phyloP scores from a whole-genome alignment of 2,113 vertebrate genomes.

The Clarias macrocephalus region DNA sequence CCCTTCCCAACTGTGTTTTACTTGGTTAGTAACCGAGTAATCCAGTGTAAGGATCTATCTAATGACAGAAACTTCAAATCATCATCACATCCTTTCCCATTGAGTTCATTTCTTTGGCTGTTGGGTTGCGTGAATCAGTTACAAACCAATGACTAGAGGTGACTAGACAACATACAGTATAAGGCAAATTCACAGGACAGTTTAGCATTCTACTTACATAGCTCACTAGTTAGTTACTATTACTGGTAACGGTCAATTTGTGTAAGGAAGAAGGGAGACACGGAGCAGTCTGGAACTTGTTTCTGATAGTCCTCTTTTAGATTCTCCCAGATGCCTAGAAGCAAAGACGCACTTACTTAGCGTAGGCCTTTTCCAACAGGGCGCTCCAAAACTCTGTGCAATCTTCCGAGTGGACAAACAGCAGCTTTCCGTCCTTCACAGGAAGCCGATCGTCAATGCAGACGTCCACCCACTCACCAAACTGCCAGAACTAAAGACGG shows the following conservation, averaged over 20 bases:
- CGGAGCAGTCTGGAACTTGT: neutral
- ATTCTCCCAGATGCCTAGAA: neutral
- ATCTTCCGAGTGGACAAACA: conserved; percentile 89
- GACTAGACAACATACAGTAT: neutral
- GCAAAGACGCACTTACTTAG: conserved; percentile 79
- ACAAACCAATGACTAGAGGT: neutral
- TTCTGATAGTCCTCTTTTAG: neutral
- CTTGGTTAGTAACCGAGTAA: too few species aligned
- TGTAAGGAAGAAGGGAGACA: neutral
- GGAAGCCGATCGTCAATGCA: conserved; percentile 90
- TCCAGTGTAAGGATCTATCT: too few species aligned
- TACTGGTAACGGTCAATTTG: neutral
- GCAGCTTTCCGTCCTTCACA: conserved; percentile 81
- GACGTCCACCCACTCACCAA: conserved; percentile 91
- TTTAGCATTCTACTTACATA: neutral
- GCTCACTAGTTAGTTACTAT: neutral
- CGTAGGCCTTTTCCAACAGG: conserved; percentile 91
- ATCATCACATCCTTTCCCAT: too few species aligned
- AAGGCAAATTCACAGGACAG: neutral
- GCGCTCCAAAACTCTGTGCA: conserved; percentile 92
- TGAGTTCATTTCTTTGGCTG: too few species aligned
- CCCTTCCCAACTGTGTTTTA: too few species aligned
- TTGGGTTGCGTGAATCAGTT: too few species aligned
- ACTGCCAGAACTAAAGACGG: conserved; percentile 90
- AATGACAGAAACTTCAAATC: too few species aligned